Percentiles rank a stretch among this genome's conserved stretches.
phyloP scores from a whole-genome alignment of 2,113 vertebrate genomes.

The Rhinoderma darwinii region DNA sequence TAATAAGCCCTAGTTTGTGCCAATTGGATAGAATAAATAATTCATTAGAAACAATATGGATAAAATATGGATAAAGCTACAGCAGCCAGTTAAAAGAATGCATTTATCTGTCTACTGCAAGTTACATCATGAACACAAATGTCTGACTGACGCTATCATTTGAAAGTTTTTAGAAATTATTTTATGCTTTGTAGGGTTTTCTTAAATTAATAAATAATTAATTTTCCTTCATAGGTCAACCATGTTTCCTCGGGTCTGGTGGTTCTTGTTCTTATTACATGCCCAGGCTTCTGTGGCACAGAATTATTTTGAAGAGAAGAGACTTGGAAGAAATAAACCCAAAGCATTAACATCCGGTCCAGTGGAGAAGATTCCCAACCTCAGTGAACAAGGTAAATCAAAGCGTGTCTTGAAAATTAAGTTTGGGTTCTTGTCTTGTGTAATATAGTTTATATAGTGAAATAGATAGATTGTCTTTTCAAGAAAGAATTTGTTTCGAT shows the following conservation, averaged over 20 bases:
- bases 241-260: slow-evolving; percentile 72
- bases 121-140: no score
- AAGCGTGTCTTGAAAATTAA: no score
- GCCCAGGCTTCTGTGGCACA: slow-evolving; percentile 74
- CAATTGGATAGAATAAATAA: not conserved
- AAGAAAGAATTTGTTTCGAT: no score
- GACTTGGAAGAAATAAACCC: slow-evolving; percentile 67
- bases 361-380: slow-evolving; percentile 68
- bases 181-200: not conserved
- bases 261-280: slow-evolving; percentile 75
- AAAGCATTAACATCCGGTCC: slow-evolving; percentile 70
- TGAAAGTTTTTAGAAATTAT: not conserved
- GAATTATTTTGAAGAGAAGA: slow-evolving; percentile 73
- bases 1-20: not conserved
- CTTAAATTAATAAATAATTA: not conserved
- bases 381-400: slow-evolving; percentile 71
- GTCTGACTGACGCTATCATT: no score
- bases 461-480: no score
- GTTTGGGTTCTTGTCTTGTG: no score
- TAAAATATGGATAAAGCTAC: no score
- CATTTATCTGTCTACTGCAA: not conserved
- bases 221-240: slow-evolving; percentile 66
- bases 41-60: no score
- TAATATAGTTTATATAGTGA: no score
- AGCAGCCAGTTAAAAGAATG: not conserved